Conservation (phyloP, 1,140 invertebrate species). For the Hylaeus anthracinus region DNA sequence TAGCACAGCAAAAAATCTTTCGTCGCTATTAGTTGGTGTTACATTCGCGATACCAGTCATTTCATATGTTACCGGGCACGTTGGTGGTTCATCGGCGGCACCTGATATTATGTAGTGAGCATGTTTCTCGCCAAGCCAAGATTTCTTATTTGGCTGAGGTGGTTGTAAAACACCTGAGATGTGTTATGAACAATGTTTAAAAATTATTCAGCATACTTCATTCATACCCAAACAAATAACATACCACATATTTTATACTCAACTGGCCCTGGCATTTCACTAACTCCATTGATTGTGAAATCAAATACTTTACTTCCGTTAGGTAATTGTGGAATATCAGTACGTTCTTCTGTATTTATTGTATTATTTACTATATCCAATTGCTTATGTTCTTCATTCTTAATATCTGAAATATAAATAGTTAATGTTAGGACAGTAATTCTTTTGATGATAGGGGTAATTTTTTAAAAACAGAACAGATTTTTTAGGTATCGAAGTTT, state of each 20-base stretch:
- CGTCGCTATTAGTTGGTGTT: conserved; percentile 60
- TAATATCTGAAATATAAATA: background rate
- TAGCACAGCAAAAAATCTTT: conserved; percentile 63
- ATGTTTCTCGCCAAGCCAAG: conserved; percentile 58
- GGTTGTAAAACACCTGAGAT: conserved; percentile 37
- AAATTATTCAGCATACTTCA: background rate
- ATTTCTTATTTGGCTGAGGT: conserved; percentile 39
- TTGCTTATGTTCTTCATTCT: background rate
- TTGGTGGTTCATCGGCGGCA: conserved; percentile 34
- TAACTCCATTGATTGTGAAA: conserved; percentile 43
- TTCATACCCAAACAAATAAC: background rate
- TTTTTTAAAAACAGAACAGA: too few species aligned
- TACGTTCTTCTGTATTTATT: background rate
- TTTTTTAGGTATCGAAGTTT: too few species aligned
- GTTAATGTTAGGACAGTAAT: background rate
- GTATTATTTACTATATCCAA: background rate
- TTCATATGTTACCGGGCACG: conserved; percentile 58
- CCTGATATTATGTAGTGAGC: conserved; percentile 56
- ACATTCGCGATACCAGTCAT: conserved; percentile 58
- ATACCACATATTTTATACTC: conserved; percentile 60
- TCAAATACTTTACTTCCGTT: conserved; percentile 37
- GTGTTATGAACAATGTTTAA: conserved; percentile 13
- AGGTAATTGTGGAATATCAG: background rate
- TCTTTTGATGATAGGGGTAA: background rate
- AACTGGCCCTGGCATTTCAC: conserved; percentile 18